Evolutionary conservation across 2,888 invertebrate species (phyloP).

Genomic region (Drosophila tanythrix): DNA sequence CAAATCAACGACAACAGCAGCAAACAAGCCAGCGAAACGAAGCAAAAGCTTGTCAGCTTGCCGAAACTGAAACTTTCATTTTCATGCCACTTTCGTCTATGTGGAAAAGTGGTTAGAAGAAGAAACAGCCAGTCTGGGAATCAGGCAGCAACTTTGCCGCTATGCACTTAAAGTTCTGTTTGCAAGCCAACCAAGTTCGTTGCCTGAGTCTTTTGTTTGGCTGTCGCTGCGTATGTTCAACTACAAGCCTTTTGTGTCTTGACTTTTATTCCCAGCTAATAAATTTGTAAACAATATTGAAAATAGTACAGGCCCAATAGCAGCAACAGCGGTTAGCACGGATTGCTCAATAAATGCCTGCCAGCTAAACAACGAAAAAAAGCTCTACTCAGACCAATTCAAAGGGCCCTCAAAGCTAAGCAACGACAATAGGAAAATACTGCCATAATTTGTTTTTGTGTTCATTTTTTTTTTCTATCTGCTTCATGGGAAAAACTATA

Average conservation of each 20-base stretch:
- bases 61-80: constrained; percentile 73
- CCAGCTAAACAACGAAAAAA: constrained; percentile 42
- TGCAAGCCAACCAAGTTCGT: constrained; percentile 56
- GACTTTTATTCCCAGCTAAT: constrained; percentile 72
- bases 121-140: constrained; percentile 1
- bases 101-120: constrained; percentile 56
- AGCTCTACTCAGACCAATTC: constrained; percentile 46
- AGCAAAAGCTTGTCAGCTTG: constrained; percentile 68
- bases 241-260: constrained; percentile 46
- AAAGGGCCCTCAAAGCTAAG: constrained; percentile 56
- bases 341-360: constrained; percentile 67
- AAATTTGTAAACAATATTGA: constrained; percentile 76
- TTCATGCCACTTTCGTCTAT: constrained; percentile 61
- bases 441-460: constrained; percentile 70
- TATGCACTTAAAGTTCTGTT: constrained; percentile 26
- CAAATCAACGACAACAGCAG: constrained; percentile 23
- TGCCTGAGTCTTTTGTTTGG: constrained; percentile 72
- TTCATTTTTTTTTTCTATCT: constrained; percentile 21
- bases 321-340: constrained; percentile 22
- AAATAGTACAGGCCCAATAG: constrained; percentile 56
- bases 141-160: constrained; percentile 13
- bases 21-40: constrained; percentile 23
- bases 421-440: constrained; percentile 75
- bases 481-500: constrained; percentile 70
- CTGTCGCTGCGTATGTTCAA: constrained; percentile 32